Evolutionary conservation across 2,888 invertebrate species (phyloP).

Genomic region (Gryllus longicercus): DNA sequence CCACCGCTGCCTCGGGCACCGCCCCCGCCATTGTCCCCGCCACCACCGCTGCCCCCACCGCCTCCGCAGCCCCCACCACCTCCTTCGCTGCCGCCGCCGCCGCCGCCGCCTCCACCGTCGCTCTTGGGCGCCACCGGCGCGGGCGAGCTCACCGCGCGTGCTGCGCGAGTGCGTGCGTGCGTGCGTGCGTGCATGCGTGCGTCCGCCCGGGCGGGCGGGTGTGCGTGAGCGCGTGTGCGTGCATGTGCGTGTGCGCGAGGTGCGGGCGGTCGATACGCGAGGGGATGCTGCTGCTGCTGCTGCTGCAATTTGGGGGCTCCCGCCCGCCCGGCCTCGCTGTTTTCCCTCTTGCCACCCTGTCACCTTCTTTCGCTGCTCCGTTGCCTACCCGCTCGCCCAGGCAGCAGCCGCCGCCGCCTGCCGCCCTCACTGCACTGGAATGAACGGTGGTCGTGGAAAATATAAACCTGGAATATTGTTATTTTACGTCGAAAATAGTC

Average conservation of each 20-base stretch:
- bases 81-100: not conserved
- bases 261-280: conserved; percentile 8
- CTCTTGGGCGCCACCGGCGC: not conserved
- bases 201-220: not conserved
- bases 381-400: not conserved
- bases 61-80: not conserved
- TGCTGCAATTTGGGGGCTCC: not conserved
- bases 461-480: too few relatives aligned
- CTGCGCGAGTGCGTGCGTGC: not conserved
- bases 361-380: not conserved
- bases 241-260: conserved; percentile 1
- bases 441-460: too few relatives aligned
- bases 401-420: not conserved
- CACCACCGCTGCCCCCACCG: too few relatives aligned
- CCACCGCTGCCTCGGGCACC: too few relatives aligned
- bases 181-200: not conserved
- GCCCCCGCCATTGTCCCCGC: too few relatives aligned
- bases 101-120: not conserved
- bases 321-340: not conserved
- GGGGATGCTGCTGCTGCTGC: not conserved
- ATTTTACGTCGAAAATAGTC: too few relatives aligned
- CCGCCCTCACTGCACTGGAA: not conserved
- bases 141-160: too few relatives aligned
- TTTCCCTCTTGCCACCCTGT: not conserved
- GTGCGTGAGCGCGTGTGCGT: conserved; percentile 4